Base-by-base conservation (phyloP, 2,113 vertebrate species). In the Eleginops maclovinus region DNA sequence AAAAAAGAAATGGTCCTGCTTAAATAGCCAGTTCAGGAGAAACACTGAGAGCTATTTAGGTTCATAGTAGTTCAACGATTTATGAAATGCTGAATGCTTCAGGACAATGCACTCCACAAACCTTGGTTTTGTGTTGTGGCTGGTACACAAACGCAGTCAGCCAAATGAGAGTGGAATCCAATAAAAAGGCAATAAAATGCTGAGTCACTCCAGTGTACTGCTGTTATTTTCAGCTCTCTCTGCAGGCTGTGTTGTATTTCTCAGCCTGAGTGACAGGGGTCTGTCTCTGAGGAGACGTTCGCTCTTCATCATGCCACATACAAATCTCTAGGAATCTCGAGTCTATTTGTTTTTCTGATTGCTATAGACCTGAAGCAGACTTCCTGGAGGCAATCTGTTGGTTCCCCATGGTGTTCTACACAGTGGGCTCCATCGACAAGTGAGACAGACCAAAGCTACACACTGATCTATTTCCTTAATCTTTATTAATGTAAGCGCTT, bases 401-500 rank as follows among this genome's bases (percentile, higher is more conserved):
- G 95, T 96, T 96, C 86, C 95, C 95, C 47, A 95, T 96, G 93
- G 94, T 96, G 43, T 96, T 95, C 89, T 96, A 96, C 92, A 95
- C 94, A 65, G 95, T 96, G 76, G 95, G 95, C 79, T 96, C 95
- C 78, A 96, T 96, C 7, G 95, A 96, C 90, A 96, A 96, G 95
- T 96, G 92, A 94, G 94, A 79, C 3, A 54, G 13, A 62, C 61
- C 58, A 51, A 36, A 61, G 53, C 31, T 26, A 15, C 16, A 0
- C 6, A 15, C 74, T 76, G 21, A n/a, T 69, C 17, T 50, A 15
- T 58, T 51, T 43, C 17, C 28, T 16, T 54, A 1, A 36, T 67
- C 24, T 62, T 44, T 36, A 69, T 71, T 72, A 1, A 2, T 65
- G 11, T n/a, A 11, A 4, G 26, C 26, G 40, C 26, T 55, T 54